Base-by-base conservation (phyloP, 2,113 vertebrate species). In the Thalassoma bifasciatum region DNA sequence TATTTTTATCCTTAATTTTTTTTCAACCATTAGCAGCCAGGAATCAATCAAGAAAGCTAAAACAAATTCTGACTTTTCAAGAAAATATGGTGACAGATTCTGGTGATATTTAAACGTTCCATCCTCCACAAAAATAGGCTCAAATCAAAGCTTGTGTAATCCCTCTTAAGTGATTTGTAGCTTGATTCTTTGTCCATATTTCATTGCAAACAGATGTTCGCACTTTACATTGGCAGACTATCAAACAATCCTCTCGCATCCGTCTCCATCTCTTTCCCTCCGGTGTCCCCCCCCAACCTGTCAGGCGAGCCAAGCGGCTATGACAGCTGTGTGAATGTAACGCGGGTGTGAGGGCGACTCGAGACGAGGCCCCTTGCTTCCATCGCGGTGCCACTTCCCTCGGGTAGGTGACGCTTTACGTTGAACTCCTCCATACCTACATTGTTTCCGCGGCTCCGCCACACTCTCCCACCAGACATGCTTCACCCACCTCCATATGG, bases 401-500 rank as follows among this genome's bases (percentile, higher is more conserved):
- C 14, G 72, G 46, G 76, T 78, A 66, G 72, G 36, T 64, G 72
- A 79, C 21, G 26, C 66, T 77, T 60, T 77, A 49, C 56, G 17
- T 34, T 59, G 76, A 85, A 75, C 61, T 70, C 71, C 62, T 80
- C 63, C 64, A 56, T 86, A 82, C 62, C 85, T 83, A 40, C 17
- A 77, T 68, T 57, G 57, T 59, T 66, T 81, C 75, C 53, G 58
- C 67, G 66, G 54, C 72, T 82, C 76, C 79, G 51, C 64, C 64
- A 46, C 46, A 44, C 47, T 61, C 70, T 68, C 62, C 63, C 74
- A 75, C 52, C 49, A 84, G 80, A 88, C 57, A 56, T 17, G 72
- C 54, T 75, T 77, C 84, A 84, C 85, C 87, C 79, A 89, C 89
- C 72, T 84, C 86, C 90, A 88, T 93, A 85, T 90, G 84, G 83